Evolutionary conservation across 1,140 invertebrate genomes (phyloP), one percentile per base, ranked within the genome.

Genomic region (Drosophila nasuta): DNA sequence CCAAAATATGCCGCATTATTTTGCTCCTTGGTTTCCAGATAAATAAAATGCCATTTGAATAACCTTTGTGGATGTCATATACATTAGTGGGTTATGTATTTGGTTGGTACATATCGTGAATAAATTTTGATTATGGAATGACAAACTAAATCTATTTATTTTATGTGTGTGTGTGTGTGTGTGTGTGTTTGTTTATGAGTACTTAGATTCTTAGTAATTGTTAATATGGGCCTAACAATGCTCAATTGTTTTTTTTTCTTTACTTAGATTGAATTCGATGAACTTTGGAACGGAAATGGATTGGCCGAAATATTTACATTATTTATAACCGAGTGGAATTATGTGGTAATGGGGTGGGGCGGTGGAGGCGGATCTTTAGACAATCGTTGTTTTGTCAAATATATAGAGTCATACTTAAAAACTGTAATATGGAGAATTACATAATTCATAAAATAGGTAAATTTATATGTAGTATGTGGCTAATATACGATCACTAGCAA

Each of bases 301-400:
- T 68, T 75, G 54, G 35, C 74, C 79, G 74, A 72, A 87, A 80
- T 87, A 87, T 87, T 77, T 87, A 87, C 83, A 87, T 75, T 67
- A 38, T 33, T 25, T 25, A 43, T 62, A 72, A 82, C 54, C 30
- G 46, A 70, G 7, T 65, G 13, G 41, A 65, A 54, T 63, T 67
- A 33, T 46, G 35, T 38, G 35, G 6, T 38, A 8, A 10, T 38
- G 8, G 35, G 35, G 35, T 38, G 66, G 45, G 33, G 58, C 48
- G 38, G n/a, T 64, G 41, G 33, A 35, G 45, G 51, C 13, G 35
- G 17, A 57, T 75, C 17, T 46, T 41, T 30, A 48, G 33, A 66
- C 17, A 25, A 45, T 43, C 17, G n/a, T 45, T 48, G 35, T 52
- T 25, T 25, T 25, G 58, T 72, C 20, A 30, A 58, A 67, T 59